Base-by-base conservation (phyloP, 2,797 vertebrate genomes). In the Manis pentadactyla region DNA sequence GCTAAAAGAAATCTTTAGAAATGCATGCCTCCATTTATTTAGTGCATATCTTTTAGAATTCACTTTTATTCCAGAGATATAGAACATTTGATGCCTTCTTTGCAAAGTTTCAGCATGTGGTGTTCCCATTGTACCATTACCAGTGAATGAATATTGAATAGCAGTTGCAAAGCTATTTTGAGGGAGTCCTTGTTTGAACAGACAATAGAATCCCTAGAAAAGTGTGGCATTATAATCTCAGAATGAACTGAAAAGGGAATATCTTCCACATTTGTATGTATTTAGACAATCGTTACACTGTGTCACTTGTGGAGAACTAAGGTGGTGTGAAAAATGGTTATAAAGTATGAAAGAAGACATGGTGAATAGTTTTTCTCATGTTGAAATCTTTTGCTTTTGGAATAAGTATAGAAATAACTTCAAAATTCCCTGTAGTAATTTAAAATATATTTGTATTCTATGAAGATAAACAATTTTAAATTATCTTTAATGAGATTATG, bases 161-260 rank as follows among this genome's bases (percentile, higher is more conserved):
- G 90, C 42, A 79, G 19, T 88, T 74, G 39, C 64, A 64, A 86
- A 46, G 42, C 61, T 69, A 83, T 94, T 97, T 91, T 92, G 51
- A 81, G 29, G 53, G 61, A 88, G 25, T 51, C 85, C 82, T 85
- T 68, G 8, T 95, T 93, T 89, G 46, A 81, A 87, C 85, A 96
- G 82, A 93, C 73, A 96, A 97, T 96, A 23, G 15, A 92, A 91
- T 94, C 29, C 37, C 29, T 87, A 88, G 69, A 79, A 85, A 97
- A 97, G 88, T 69, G 83, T 74, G 37, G 14, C 71, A 57, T 96
- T 90, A 61, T 81, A 77, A 42, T 94, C 87, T 97, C 42, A 77
- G 49, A 94, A 61, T 87, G n/a, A 97, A 92, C 53, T 87, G 82
- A 94, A 95, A 94, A 94, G 61, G 79, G 74, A 96, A 66, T 83